Evolutionary conservation across 2,888 invertebrate genomes (phyloP).

Genomic region (Argyra leucocephala): DNA sequence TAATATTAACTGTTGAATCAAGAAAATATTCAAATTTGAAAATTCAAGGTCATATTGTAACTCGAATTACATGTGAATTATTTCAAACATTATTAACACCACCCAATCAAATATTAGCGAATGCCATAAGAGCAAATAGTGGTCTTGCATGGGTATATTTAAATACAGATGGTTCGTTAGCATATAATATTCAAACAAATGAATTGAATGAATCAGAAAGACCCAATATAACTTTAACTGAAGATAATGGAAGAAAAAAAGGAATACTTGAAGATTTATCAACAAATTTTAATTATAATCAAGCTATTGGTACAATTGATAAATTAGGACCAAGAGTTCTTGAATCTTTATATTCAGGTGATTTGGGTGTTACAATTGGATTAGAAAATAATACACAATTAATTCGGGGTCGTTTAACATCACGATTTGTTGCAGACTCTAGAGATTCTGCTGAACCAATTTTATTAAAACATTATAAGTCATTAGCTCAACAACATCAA

Average conservation of each 20-base stretch:
- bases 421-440: slow-evolving; percentile 64
- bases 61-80: slow-evolving; percentile 69
- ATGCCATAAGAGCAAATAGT: slow-evolving; percentile 36
- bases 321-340: slow-evolving; percentile 70
- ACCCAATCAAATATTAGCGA: not conserved
- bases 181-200: slow-evolving; percentile 66
- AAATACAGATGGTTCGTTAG: slow-evolving; percentile 65
- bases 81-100: slow-evolving; percentile 63
- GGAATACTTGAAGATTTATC: slow-evolving; percentile 66
- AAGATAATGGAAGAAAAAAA: slow-evolving; percentile 61
- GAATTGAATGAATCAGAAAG: slow-evolving; percentile 50
- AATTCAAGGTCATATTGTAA: slow-evolving; percentile 61
- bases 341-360: slow-evolving; percentile 73
- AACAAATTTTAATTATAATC: slow-evolving; percentile 49
- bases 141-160: slow-evolving; percentile 72
- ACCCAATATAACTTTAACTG: slow-evolving; percentile 60
- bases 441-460: slow-evolving; percentile 60
- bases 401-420: slow-evolving; percentile 58
- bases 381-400: slow-evolving; percentile 49
- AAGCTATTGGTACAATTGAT: slow-evolving; percentile 65
- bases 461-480: slow-evolving; percentile 51
- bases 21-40: slow-evolving; percentile 54
- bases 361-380: slow-evolving; percentile 66
- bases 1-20: slow-evolving; percentile 61
- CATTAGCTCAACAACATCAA: slow-evolving; percentile 41